These are phyloP conservation scores for human (Homo sapiens) DNA, from an alignment of 2,113 vertebrate genomes.

Conservation along the genomic window GRCh38 chr3:102064001-102064500, in stretches of 20 bases:
- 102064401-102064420: too few relatives aligned
- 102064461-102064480: too few relatives aligned
- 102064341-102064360: not conserved
- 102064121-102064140: not conserved
- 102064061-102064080: not conserved
- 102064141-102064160: not conserved
- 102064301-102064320: not conserved
- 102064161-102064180: not conserved
- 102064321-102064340: not conserved
- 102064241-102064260: not conserved
- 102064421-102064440: too few relatives aligned
- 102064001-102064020: not conserved
- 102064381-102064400: too few relatives aligned
- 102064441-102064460: too few relatives aligned
- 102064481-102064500: not conserved
- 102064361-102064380: too few relatives aligned
- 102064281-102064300: slow-evolving; percentile 6
- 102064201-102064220: not conserved
- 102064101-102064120: not conserved
- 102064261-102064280: not conserved
- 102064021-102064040: not conserved
- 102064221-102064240: not conserved
- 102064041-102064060: not conserved
- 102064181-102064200: not conserved
- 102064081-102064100: not conserved